Base-by-base conservation (phyloP, 1,140 invertebrate species). In the Papilio dardanus region DNA sequence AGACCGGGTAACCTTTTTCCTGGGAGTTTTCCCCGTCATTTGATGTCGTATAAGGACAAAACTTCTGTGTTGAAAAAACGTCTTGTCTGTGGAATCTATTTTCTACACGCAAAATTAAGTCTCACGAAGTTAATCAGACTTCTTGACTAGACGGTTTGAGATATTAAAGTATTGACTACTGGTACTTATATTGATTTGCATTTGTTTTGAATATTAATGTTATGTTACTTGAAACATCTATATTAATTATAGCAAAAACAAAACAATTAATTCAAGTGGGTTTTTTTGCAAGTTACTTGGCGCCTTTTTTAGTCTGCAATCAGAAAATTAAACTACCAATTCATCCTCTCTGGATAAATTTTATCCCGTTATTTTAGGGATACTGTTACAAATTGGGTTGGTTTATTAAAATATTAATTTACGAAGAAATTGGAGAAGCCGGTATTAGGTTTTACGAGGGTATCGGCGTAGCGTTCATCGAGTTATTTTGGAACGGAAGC, bases 1-100 rank as follows among this genome's bases (percentile, higher is more conserved):
- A 21, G 21, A 46, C 21, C 21, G 69, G 33, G 30, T 74, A 42
- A 54, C 75, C 74, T 75, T 79, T 73, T 69, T 69, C 69, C 50
- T 65, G 40, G 16, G 24, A 74, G 69, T 12, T 69, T 68, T 69
- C 8, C 65, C 46, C 42, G 8, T 40, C 30, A 50, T 71, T 75
- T 46, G 30, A 68, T 68, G 74, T 54, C 54, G 46, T 19, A 65
- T 67, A 78, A 74, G 35, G 35, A 77, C 46, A 19, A 14, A 40
- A 40, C 19, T 0, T 19, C 33, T 68, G 37, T 40, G 33, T 68
- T 37, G 35, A 10, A 37, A 67, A 33, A 24, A 54, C 50, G 14
- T 24, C 24, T 62, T 14, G 10, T 30, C 24, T 62, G 2, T 28
- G 21, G 10, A 62, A 16, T 2, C 46, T 21, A 3, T 46, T 54